Base-by-base conservation (phyloP, 2,113 vertebrate species). In the Neofelis nebulosa region DNA sequence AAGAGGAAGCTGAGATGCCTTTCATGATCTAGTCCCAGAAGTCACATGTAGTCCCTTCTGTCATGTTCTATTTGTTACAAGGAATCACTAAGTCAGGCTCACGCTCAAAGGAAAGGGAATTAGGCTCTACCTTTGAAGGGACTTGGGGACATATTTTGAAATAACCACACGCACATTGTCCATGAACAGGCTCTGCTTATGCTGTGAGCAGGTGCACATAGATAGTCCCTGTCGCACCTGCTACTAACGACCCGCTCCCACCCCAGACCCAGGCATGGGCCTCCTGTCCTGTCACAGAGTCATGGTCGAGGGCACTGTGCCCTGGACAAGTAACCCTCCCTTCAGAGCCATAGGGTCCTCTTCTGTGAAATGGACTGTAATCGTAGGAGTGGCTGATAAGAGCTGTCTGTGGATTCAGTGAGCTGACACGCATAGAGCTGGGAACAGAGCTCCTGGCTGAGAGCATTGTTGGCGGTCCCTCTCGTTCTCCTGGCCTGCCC, bases 391-490 rank as follows among this genome's bases (percentile, higher is more conserved):
- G 23, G 50, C 52, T 45, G 65, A 18, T 45, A 8, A n/a, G 31
- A 14, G 29, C 66, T 61, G 50, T 45, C 29, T 3, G 19, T 4
- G 38, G 66, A 10, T 45, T 57, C 2, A 29, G 57, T 1, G 29
- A 19, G 9, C 57, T 3, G 4, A 82, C 36, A 7, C 25, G 1
- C 7, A 9, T 12, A 25, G 8, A 45, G 45, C 76, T 41, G 2
- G 45, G 63, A n/a, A 12, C 4, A 50, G 89, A 31, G 15, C 15
- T 48, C 15, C 74, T 16, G 74, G 73, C 55, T 1, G 36, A n/a
- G 0, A 27, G 12, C 19, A 18, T 3, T 2, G n/a, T 8, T 18
- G 9, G 29, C 3, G 15, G 50, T 82, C 65, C 4, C 0, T 1
- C 2, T 12, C 13, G 13, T n/a, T 61, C 38, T 7, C 29, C 74